phyloP scores from a whole-genome alignment of 2,888 invertebrate genomes.

The Leptogaster cylindrica region DNA sequence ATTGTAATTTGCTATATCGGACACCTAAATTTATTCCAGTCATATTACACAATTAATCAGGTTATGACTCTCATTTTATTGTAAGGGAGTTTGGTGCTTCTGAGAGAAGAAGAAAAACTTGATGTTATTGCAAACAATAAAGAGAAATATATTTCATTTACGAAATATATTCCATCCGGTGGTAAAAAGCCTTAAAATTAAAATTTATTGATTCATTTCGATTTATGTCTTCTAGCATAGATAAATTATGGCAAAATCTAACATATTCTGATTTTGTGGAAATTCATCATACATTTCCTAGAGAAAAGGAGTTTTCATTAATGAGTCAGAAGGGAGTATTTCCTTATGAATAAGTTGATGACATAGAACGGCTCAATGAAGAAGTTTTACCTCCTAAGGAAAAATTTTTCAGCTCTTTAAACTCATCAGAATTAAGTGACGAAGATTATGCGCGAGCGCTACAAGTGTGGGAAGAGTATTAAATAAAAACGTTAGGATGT shows the following conservation, averaged over 20 bases:
- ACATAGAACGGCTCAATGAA: background rate
- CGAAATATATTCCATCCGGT: constrained; percentile 7
- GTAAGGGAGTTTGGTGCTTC: constrained; percentile 6
- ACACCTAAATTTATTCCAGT: background rate
- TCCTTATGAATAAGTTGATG: background rate
- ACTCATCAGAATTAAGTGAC: background rate
- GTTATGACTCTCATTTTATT: constrained; percentile 19
- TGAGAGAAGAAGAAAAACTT: background rate
- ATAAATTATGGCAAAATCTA: constrained; percentile 11
- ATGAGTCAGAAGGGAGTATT: constrained; percentile 2
- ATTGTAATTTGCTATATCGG: constrained; percentile 21
- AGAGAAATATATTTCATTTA: constrained; percentile 17
- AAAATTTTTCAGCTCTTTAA: background rate
- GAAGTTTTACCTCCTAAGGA: background rate
- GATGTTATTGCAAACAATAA: constrained; percentile 22
- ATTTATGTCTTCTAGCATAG: constrained; percentile 11
- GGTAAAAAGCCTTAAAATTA: constrained; percentile 7
- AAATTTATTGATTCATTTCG: constrained; percentile 33
- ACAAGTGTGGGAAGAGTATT: no score
- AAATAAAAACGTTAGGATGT: constrained; percentile 1
- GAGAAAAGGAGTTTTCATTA: background rate
- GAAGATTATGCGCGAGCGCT: constrained; percentile 12
- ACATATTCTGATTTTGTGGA: background rate
- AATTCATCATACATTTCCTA: background rate
- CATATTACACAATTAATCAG: constrained; percentile 12